Evolutionary conservation across 2,113 vertebrate genomes (phyloP).

Genomic region (Ctenomys sociabilis): DNA sequence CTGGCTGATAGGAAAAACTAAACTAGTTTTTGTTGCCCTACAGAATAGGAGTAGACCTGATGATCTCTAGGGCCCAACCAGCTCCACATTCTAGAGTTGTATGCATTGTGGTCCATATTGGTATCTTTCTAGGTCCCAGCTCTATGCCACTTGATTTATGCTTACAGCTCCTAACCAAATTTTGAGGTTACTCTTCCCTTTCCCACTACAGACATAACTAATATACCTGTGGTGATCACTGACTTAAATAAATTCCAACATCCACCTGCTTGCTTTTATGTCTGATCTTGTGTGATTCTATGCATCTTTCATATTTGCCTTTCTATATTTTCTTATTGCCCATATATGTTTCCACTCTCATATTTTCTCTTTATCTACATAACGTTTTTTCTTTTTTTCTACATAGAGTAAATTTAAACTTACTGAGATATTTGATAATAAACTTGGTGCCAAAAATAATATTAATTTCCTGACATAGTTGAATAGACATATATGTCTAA

Average conservation of each 20-base stretch:
- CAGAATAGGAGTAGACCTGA: background rate
- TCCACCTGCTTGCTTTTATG: background rate
- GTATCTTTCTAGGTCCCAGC: background rate
- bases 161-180: background rate
- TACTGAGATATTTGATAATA: slow-evolving; percentile 36
- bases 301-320: background rate
- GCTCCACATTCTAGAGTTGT: background rate
- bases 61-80: background rate
- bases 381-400: background rate
- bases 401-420: background rate
- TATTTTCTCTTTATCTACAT: background rate
- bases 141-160: background rate
- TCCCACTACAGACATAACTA: background rate
- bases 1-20: background rate
- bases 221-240: background rate
- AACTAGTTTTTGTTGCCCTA: background rate
- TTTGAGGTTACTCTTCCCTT: background rate
- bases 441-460: background rate
- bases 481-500: background rate
- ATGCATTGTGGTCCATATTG: background rate
- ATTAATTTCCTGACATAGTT: background rate
- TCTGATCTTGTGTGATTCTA: background rate
- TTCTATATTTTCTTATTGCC: background rate
- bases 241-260: background rate
- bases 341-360: background rate